phyloP scores from a whole-genome alignment of 2,797 vertebrate genomes.

The Macropodus opercularis region DNA sequence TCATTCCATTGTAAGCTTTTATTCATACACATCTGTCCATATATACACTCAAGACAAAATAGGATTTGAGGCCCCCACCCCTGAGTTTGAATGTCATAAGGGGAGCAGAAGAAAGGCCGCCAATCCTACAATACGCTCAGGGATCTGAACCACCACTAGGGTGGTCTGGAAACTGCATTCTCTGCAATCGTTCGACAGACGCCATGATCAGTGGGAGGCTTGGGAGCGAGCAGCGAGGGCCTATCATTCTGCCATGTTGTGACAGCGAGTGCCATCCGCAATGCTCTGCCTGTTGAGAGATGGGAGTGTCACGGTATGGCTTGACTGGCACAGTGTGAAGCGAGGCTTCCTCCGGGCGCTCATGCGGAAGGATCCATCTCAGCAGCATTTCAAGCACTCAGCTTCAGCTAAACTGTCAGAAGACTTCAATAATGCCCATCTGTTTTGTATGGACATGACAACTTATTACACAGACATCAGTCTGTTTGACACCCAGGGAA shows the following conservation, averaged over 20 bases:
- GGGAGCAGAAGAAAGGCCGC: constrained; percentile 45
- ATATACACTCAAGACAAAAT: too few species aligned
- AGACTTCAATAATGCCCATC: constrained; percentile 66
- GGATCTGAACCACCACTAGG: constrained; percentile 32
- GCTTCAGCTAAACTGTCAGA: constrained; percentile 67
- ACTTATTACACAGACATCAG: constrained; percentile 51
- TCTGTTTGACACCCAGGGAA: constrained; percentile 38
- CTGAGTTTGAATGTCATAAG: constrained; percentile 18
- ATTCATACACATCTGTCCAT: too few species aligned
- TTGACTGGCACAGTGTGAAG: constrained; percentile 68
- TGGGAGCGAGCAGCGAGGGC: constrained; percentile 38
- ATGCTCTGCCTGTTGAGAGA: constrained; percentile 62
- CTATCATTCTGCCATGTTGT: constrained; percentile 69
- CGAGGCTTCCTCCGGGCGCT: constrained; percentile 59
- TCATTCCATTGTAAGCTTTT: too few species aligned
- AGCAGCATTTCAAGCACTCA: constrained; percentile 59
- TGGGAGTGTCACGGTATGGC: constrained; percentile 49
- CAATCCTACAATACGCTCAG: constrained; percentile 25
- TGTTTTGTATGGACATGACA: constrained; percentile 62
- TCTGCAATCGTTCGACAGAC: constrained; percentile 42
- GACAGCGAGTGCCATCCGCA: constrained; percentile 65
- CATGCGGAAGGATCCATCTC: constrained; percentile 61
- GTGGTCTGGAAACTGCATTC: constrained; percentile 22
- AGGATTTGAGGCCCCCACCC: constrained; percentile 16
- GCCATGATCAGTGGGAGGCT: constrained; percentile 48